phyloP scores from a whole-genome alignment of 2,113 vertebrate genomes.

The Panurus biarmicus region DNA sequence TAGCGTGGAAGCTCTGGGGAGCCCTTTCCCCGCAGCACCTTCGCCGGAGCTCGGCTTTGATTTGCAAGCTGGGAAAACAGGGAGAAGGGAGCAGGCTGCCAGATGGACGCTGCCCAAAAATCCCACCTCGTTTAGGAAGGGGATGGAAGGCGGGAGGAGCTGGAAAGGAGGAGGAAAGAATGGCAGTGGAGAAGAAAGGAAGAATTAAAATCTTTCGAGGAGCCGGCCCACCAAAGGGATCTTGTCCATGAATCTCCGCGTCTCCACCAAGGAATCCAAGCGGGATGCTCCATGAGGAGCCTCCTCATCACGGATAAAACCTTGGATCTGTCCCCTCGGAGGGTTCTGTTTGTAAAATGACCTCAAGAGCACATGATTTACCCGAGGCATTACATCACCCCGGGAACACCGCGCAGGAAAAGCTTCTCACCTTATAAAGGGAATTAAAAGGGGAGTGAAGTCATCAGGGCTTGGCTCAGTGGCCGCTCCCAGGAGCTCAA shows the following conservation, averaged over 20 bases:
- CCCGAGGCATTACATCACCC: neutral
- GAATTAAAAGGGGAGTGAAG: neutral
- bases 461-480: neutral
- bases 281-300: rapidly evolving
- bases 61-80: neutral
- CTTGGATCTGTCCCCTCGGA: rapidly evolving
- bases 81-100: neutral
- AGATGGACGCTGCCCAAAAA: neutral
- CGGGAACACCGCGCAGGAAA: neutral
- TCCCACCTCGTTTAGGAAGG: neutral
- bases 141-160: neutral
- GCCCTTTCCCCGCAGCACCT: neutral
- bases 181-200: rapidly evolving
- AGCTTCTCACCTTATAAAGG: neutral
- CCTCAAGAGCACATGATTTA: neutral
- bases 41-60: neutral
- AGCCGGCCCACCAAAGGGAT: neutral
- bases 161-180: neutral
- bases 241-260: neutral
- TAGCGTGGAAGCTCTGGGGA: neutral
- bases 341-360: neutral
- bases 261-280: neutral
- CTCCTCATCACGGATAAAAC: rapidly evolving
- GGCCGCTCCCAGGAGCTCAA: neutral
- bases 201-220: neutral